Evolutionary conservation across 2,113 vertebrate genomes (phyloP).

Genomic region (Syngnathus scovelli): DNA sequence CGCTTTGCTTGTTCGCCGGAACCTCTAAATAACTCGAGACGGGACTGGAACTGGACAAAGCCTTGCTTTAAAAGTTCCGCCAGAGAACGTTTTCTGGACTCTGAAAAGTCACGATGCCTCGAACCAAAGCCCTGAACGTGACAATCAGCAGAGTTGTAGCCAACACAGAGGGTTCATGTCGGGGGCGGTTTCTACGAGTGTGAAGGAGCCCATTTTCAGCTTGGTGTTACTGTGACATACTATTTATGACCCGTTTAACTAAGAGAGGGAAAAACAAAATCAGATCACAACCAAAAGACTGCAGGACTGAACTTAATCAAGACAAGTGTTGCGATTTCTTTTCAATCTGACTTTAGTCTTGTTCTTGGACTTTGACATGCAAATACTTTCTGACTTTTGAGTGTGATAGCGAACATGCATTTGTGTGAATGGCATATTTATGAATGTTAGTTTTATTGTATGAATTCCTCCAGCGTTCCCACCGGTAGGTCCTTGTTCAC

Average conservation of each 20-base stretch:
- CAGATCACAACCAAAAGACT: constrained; percentile 42
- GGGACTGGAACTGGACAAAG: constrained; percentile 59
- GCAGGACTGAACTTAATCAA: constrained; percentile 24
- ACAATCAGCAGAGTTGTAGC: constrained; percentile 51
- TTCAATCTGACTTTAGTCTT: neutral
- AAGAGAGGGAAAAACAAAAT: constrained; percentile 17
- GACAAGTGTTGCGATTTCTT: constrained; percentile 3
- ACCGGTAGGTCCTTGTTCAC: neutral
- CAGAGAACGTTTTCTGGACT: neutral
- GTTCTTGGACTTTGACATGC: constrained; percentile 58
- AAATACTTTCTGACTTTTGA: constrained; percentile 49
- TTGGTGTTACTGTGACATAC: constrained; percentile 37
- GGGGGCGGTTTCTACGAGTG: constrained; percentile 16
- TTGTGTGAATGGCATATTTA: constrained; percentile 61
- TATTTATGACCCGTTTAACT: constrained; percentile 37
- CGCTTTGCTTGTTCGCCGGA: constrained; percentile 30
- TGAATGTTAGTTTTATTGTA: constrained; percentile 51
- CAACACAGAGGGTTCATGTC: constrained; percentile 17
- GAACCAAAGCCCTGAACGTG: constrained; percentile 22
- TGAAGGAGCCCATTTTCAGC: constrained; percentile 28
- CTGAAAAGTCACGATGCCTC: constrained; percentile 4
- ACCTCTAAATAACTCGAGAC: constrained; percentile 37
- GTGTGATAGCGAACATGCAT: constrained; percentile 32
- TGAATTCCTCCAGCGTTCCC: constrained; percentile 23
- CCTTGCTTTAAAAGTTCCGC: neutral